Conservation (phyloP, 1,140 invertebrate genomes). For the Oncopodura yosiiana region DNA sequence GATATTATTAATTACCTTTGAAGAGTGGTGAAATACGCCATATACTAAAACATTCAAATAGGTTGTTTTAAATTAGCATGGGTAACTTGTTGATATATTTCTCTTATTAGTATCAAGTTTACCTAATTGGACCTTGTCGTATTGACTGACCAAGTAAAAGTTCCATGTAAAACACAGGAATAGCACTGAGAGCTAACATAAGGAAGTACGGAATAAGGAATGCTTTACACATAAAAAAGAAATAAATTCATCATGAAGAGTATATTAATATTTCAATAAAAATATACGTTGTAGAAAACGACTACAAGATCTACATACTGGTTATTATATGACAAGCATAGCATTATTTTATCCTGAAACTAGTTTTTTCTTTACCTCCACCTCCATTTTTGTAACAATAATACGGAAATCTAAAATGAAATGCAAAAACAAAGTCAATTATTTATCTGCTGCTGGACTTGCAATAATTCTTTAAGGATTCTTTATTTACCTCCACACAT, state of each 20-base stretch:
- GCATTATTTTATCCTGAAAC: neutral
- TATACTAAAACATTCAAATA: constrained; percentile 66
- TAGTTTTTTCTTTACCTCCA: constrained; percentile 46
- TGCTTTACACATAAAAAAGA: constrained; percentile 43
- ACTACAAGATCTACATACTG: too few relatives aligned
- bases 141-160: constrained; percentile 75
- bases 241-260: neutral
- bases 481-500: constrained; percentile 59
- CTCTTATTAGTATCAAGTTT: neutral
- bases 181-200: constrained; percentile 65
- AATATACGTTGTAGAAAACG: too few relatives aligned
- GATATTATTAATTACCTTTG: constrained; percentile 60
- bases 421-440: neutral
- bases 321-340: neutral
- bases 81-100: neutral
- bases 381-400: constrained; percentile 70
- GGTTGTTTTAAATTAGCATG: constrained; percentile 2
- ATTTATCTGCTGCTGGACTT: neutral
- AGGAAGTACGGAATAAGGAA: constrained; percentile 65
- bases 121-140: constrained; percentile 62
- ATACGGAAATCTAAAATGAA: constrained; percentile 58
- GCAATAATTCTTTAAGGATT: neutral
- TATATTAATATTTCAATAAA: neutral
- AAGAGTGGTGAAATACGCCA: constrained; percentile 80
- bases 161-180: constrained; percentile 83